phyloP scores from a whole-genome alignment of 1,140 invertebrate species.

The Drosophila nebulosa region DNA sequence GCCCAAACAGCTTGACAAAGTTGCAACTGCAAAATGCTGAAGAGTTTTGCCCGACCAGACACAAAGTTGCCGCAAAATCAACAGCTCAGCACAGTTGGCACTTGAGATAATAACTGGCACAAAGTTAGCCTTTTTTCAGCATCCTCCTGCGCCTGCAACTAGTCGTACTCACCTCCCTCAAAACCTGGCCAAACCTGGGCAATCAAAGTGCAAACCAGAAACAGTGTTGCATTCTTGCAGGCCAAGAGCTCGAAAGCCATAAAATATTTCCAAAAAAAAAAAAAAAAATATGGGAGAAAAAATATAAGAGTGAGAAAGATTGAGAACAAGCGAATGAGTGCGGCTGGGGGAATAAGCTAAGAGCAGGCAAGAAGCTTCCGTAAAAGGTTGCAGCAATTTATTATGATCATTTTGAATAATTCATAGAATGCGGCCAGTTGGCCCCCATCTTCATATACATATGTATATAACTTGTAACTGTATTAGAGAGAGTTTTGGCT shows the following conservation, averaged over 20 bases:
- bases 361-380: conserved; percentile 23
- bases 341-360: neutral
- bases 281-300: conserved; percentile 12
- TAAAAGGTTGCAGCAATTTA: conserved; percentile 55
- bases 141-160: neutral
- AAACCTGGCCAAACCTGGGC: conserved; percentile 6
- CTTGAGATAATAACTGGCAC: conserved; percentile 20
- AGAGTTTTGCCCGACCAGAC: conserved; percentile 16
- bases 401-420: conserved; percentile 62
- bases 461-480: conserved; percentile 17
- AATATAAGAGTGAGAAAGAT: conserved; percentile 22
- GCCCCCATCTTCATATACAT: neutral
- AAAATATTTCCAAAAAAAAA: conserved; percentile 40
- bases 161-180: neutral
- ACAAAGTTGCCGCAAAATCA: conserved; percentile 39
- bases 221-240: conserved; percentile 42
- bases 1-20: conserved; percentile 20
- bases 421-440: conserved; percentile 46
- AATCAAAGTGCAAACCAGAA: conserved; percentile 21
- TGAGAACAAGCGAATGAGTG: neutral
- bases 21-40: conserved; percentile 15
- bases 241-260: conserved; percentile 12
- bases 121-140: neutral
- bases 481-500: conserved; percentile 35
- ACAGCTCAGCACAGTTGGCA: conserved; percentile 26